phyloP scores from a whole-genome alignment of 2,888 invertebrate genomes.

The Cantharis flavilabris region DNA sequence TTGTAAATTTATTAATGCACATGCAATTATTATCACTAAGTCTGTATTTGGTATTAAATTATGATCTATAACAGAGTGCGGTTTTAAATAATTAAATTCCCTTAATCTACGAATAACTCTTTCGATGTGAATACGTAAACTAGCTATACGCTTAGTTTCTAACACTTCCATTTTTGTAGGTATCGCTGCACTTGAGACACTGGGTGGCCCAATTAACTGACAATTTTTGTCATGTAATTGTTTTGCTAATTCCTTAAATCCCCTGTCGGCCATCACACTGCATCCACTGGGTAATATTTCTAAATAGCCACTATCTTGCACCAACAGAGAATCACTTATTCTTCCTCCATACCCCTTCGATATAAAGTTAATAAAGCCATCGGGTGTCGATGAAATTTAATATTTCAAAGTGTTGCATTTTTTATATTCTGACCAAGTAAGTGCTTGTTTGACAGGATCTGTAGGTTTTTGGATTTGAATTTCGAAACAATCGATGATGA shows the following conservation, averaged over 20 bases:
- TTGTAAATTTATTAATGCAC: too few species aligned
- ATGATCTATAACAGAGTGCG: too few species aligned
- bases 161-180: too few species aligned
- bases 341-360: conserved; percentile 29
- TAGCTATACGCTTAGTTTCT: too few species aligned
- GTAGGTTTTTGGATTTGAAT: conserved; percentile 49
- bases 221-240: conserved; percentile 11
- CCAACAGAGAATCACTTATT: conserved; percentile 13
- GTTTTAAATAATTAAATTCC: too few species aligned
- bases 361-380: too few species aligned
- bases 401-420: conserved; percentile 40
- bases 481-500: conserved; percentile 50
- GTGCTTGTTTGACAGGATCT: conserved; percentile 42
- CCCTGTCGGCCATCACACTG: conserved; percentile 18
- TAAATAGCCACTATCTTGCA: conserved; percentile 22
- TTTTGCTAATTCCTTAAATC: conserved; percentile 19
- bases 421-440: conserved; percentile 47
- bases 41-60: too few species aligned
- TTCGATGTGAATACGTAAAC: too few species aligned
- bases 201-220: conserved; percentile 17
- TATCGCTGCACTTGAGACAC: too few species aligned
- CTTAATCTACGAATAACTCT: too few species aligned
- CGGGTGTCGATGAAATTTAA: conserved; percentile 35
- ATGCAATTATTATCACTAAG: too few species aligned
- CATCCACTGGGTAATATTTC: conserved; percentile 6